Conservation (phyloP, 2,888 invertebrate species). For the Hemistola chrysoprasaria region DNA sequence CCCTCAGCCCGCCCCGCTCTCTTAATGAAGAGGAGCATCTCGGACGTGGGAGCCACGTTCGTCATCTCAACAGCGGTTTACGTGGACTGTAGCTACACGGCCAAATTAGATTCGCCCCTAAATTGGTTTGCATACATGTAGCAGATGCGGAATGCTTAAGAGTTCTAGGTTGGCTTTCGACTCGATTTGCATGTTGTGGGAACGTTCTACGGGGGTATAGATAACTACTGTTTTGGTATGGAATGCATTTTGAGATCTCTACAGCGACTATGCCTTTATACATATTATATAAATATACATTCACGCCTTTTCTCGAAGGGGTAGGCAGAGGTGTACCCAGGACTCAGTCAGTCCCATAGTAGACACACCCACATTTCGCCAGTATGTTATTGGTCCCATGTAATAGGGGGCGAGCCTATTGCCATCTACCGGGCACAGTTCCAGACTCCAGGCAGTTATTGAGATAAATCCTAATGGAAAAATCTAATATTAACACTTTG, state of each 20-base stretch:
- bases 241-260: constrained; percentile 15
- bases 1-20: constrained; percentile 43
- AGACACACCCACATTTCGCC: too few relatives aligned
- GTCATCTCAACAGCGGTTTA: constrained; percentile 73
- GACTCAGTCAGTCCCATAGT: too few relatives aligned
- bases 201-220: constrained; percentile 19
- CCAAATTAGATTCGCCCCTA: constrained; percentile 65
- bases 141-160: constrained; percentile 37
- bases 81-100: constrained; percentile 55
- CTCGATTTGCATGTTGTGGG: constrained; percentile 33
- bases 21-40: constrained; percentile 77
- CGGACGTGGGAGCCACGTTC: constrained; percentile 61
- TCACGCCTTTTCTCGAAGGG: too few relatives aligned
- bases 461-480: too few relatives aligned
- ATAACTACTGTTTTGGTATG: constrained; percentile 20
- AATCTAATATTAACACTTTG: too few relatives aligned
- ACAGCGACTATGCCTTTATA: too few relatives aligned
- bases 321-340: too few relatives aligned
- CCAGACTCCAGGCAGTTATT: too few relatives aligned
- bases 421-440: too few relatives aligned
- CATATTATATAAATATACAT: too few relatives aligned
- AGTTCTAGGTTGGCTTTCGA: constrained; percentile 31
- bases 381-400: too few relatives aligned
- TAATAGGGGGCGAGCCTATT: too few relatives aligned
- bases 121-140: constrained; percentile 61